Evolutionary conservation across 2,797 vertebrate species (phyloP), one percentile per base, ranked within the genome.

Genomic region (Pseudochromis fuscus): DNA sequence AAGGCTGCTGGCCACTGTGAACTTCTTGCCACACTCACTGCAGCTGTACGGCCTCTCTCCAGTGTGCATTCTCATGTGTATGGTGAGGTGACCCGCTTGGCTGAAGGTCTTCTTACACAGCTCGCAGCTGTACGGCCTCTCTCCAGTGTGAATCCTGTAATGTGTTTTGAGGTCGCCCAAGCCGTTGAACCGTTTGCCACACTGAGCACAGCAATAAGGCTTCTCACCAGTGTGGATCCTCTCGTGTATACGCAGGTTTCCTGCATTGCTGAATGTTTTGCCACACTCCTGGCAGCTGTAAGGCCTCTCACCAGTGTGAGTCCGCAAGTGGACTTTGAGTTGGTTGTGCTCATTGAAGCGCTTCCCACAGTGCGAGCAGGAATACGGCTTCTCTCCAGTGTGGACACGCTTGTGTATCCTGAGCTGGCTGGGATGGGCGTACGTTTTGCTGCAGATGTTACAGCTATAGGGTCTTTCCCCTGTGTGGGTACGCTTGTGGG

Each of bases 301-400:
- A 0, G 93, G 94, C 67, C 89, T 86, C 69, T 95, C 94, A 1
- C 93, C 94, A 0, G 94, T 94, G 88, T 95, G 94, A 7, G 93
- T 94, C 42, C 93, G 87, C 55, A 93, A 5, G 72, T 95, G 94
- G 30, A 94, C 92, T 66, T 94, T 94, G 23, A 94, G 92, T 75
- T 93, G 93, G 82, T 92, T 93, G 87, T 89, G 91, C 55, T 94
- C 92, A 0, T 87, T 94, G 71, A 95, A 95, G n/a, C 92, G 73
- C 27, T 93, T 94, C 3, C 73, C 82, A 1, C 94, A 95, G 80
- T 89, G 77, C 0, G 85, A 60, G 78, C 94, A 95, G 45, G 79
- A 68, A 23, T 95, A 96, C 0, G 95, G 95, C 30, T 93, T 94
- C 81, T 96, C 96, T 1, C 95, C 95, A 0, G 94, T 95, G 88